Evolutionary conservation across 2,113 vertebrate genomes (phyloP), one percentile per base, ranked within the genome.

Genomic region (Anseranas semipalmata): DNA sequence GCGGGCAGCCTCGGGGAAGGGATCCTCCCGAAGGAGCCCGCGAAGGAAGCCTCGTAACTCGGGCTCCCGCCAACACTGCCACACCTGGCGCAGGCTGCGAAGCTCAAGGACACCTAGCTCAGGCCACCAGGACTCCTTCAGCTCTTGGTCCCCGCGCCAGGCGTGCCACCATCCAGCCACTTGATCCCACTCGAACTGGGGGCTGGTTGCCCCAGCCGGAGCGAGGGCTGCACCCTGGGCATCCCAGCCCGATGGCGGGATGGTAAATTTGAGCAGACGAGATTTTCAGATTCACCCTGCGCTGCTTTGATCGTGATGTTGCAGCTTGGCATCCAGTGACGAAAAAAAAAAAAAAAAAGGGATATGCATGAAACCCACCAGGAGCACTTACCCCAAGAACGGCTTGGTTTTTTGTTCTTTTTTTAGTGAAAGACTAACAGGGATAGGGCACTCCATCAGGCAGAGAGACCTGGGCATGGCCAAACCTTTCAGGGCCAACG

Each of bases 101-200:
- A 96, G 92, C 96, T 93, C 90, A 65, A 95, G 88, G 92, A 94
- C 95, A 97, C 92, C 95, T 90, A 93, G 90, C 88, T 90, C 87
- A 95, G 85, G 30, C 39, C 78, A 79, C 18, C 75, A 88, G 84
- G 94, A 85, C 67, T 96, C 88, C 92, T 77, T 25, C 45, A 62
- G 59, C 83, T 70, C 68, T 75, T 27, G 62, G 45, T 24, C 73
- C 71, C 62, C 21, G 18, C 32, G 28, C 50, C 67, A 35, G 1
- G 3, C 62, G 75, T 90, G 67, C 25, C 46, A 81, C 13, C 17
- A 8, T 5, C 74, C 33, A 85, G 37, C 39, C 45, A n/a, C 35
- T 59, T 43, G 27, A 66, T 70, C 76, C 62, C 24, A 48, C n/a
- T 65, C 27, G 59, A 63, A 59, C n/a, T 33, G 68, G 46, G 6